Conservation (phyloP, 2,888 invertebrate species). For the Clusia tigrina region DNA sequence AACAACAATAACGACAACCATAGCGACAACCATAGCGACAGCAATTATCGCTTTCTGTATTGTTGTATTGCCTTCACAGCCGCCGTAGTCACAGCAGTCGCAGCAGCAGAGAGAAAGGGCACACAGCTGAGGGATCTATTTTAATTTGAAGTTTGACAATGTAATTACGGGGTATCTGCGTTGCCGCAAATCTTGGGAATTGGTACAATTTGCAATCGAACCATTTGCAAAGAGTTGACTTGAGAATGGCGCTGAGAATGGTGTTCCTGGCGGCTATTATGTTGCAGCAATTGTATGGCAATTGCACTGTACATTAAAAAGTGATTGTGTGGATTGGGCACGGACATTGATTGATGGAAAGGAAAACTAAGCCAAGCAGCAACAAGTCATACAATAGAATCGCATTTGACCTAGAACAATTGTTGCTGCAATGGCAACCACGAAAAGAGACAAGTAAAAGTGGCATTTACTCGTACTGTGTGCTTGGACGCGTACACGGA, state of each 20-base stretch:
- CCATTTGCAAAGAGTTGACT: slow-evolving; percentile 17
- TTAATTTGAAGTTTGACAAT: slow-evolving; percentile 56
- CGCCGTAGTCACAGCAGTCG: slow-evolving; percentile 16
- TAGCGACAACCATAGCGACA: not conserved
- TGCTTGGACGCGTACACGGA: too few species aligned
- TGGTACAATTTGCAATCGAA: slow-evolving; percentile 42
- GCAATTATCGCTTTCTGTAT: slow-evolving; percentile 4
- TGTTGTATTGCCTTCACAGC: slow-evolving; percentile 38
- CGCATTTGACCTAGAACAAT: not conserved
- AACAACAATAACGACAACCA: slow-evolving; percentile 1
- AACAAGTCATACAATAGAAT: not conserved
- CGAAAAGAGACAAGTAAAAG: too few species aligned
- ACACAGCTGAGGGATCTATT: slow-evolving; percentile 57
- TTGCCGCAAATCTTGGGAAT: not conserved
- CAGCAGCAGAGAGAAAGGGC: not conserved
- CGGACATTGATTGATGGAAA: slow-evolving; percentile 19
- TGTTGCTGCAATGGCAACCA: too few species aligned
- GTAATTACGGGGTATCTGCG: slow-evolving; percentile 45
- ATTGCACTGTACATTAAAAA: slow-evolving; percentile 12
- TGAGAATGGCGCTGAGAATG: slow-evolving; percentile 1
- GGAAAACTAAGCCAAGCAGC: not conserved
- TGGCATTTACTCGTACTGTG: too few species aligned
- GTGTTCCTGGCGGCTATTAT: not conserved
- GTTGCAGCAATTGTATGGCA: not conserved
- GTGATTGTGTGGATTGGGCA: slow-evolving; percentile 17